Percentiles rank a stretch among this genome's conserved stretches.
These are phyloP conservation scores for Oryzias melastigma DNA, from an alignment of 2,113 vertebrate genomes.

Conservation along the genomic window DNA sequence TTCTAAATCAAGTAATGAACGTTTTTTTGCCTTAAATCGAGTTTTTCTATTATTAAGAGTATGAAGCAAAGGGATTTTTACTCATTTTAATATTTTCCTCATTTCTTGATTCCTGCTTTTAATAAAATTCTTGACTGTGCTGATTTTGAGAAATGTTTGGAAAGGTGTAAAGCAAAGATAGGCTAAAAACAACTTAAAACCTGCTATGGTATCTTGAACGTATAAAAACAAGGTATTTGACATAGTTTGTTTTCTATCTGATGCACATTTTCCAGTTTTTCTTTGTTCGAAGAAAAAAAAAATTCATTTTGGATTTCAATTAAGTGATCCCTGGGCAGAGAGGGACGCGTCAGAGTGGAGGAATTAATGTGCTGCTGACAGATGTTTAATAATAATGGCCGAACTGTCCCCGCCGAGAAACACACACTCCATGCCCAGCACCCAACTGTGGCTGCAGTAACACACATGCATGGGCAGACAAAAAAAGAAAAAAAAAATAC, in stretches of 20 bases:
- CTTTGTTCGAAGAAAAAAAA: conserved; percentile 60
- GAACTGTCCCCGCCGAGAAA: conserved; percentile 66
- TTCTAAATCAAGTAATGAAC: no score
- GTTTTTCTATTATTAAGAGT: no score
- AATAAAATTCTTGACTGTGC: no score
- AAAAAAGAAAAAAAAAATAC: conserved; percentile 21
- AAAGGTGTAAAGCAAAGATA: no score
- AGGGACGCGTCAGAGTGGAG: conserved; percentile 66
- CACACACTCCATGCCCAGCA: conserved; percentile 57
- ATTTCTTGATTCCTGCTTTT: no score
- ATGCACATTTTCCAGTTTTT: conserved; percentile 33
- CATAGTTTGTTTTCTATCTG: conserved; percentile 5
- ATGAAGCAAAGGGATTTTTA: no score
- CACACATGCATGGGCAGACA: conserved; percentile 31
- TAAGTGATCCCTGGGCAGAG: conserved; percentile 73
- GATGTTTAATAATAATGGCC: conserved; percentile 78
- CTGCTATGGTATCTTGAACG: no score
- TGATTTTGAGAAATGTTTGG: no score
- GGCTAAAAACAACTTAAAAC: no score
- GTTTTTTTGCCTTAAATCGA: no score
- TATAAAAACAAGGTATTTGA: neutral
- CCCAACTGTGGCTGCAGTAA: conserved; percentile 51
- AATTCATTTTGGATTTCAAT: conserved; percentile 77
- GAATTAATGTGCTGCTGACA: conserved; percentile 73
- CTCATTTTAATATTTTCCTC: no score